Base-by-base conservation (phyloP, 2,113 vertebrate species). In the Herpetotheres cachinnans region DNA sequence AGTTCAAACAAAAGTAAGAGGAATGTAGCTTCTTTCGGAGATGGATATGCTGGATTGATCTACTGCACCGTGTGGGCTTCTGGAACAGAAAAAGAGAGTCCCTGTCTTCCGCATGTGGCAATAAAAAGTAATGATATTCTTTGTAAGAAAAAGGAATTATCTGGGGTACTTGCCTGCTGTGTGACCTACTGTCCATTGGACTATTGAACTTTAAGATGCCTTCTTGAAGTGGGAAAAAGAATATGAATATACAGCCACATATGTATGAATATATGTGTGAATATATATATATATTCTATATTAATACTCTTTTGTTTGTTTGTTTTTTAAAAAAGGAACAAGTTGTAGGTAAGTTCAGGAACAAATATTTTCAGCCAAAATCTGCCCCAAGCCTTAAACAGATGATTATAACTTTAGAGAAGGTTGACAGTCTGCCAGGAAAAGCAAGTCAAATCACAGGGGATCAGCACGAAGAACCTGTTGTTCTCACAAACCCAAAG, bases 401-500 rank as follows among this genome's bases (percentile, higher is more conserved):
- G 70, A 38, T 66, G 46, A 95, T 93, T 65, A 59, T 47, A 74
- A 72, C 70, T 90, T 87, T 40, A 62, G 44, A 61, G 56, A 47
- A 93, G 52, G 67, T 18, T 92, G 91, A 90, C 90, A 91, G 81
- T 67, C 93, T 95, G 94, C 83, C 95, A 94, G 91, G 54, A 61
- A 89, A 79, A 90, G 80, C 82, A 77, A 80, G 84, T 49, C 80
- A 86, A 95, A 44, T 78, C 96, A 87, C 93, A 76, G 40, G 95
- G 95, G 96, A 95, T 50, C 61, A 42, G 56, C 36, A 32, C 0
- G n/a, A 81, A 86, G 85, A 93, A 89, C 94, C 86, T 94, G 80
- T 94, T 95, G 95, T 90, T 96, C 90, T 88, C 95, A 66, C 90
- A 95, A 86, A 86, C 52, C 71, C 87, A 25, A 93, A 95, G 93